phyloP scores from a whole-genome alignment of 2,888 invertebrate species.

The Nephrotoma flavescens region DNA sequence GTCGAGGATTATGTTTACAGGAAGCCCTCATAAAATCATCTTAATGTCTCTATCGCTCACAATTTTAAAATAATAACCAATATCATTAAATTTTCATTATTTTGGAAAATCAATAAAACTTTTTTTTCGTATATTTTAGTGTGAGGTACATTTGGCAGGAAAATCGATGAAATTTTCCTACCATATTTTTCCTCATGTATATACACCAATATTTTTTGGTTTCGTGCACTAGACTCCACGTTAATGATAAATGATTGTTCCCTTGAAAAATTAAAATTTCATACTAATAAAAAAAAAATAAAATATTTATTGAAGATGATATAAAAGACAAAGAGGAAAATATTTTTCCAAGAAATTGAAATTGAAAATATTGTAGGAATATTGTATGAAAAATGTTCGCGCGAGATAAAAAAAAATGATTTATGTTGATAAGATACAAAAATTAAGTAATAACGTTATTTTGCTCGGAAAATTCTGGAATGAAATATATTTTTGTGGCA shows the following conservation, averaged over 20 bases:
- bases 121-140: background rate
- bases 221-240: background rate
- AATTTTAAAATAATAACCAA: background rate
- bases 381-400: too few species aligned
- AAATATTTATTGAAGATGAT: background rate
- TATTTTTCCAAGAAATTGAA: background rate
- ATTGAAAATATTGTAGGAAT: background rate
- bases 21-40: too few species aligned
- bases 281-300: background rate
- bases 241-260: background rate
- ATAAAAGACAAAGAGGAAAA: background rate
- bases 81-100: background rate
- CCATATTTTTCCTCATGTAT: background rate
- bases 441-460: background rate
- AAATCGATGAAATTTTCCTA: background rate
- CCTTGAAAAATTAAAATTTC: background rate
- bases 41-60: too few species aligned
- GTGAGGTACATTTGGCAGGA: background rate
- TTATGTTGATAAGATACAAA: background rate
- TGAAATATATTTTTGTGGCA: background rate
- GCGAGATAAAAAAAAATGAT: background rate
- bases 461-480: background rate
- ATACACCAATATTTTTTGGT: background rate
- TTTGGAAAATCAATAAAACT: background rate
- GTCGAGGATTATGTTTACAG: too few species aligned